Conservation (phyloP, 30 jellyfish, hydroid and myxozoan species). For the Aurelia aurita complex sp. Pacific region DNA sequence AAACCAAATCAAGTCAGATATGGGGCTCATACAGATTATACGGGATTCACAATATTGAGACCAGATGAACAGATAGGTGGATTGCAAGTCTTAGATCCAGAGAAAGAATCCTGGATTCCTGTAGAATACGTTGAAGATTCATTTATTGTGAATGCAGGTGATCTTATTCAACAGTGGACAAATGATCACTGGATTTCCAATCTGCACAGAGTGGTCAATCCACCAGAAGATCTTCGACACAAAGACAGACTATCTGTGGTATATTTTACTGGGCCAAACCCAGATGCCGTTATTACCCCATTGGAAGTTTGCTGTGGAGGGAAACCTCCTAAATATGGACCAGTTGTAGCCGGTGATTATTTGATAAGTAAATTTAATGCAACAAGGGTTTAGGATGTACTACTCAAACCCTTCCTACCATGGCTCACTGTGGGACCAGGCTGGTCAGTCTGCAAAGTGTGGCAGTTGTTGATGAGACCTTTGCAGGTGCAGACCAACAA, state of each 20-base stretch:
- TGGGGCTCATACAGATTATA: slow-evolving; percentile 8
- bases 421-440: too few relatives aligned
- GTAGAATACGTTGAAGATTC: slow-evolving; percentile 13
- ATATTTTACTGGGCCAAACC: slow-evolving; percentile 53
- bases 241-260: slow-evolving; percentile 46
- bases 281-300: slow-evolving; percentile 29
- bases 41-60: slow-evolving; percentile 36
- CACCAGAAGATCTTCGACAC: slow-evolving; percentile 20
- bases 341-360: slow-evolving; percentile 21
- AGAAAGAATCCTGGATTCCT: slow-evolving; percentile 36
- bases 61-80: slow-evolving; percentile 59
- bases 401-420: too few relatives aligned
- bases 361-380: not conserved
- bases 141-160: slow-evolving; percentile 49
- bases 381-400: not conserved
- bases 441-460: too few relatives aligned
- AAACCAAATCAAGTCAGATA: slow-evolving; percentile 36
- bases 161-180: slow-evolving; percentile 60
- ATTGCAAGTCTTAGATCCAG: slow-evolving; percentile 13
- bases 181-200: slow-evolving; percentile 65
- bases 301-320: slow-evolving; percentile 27
- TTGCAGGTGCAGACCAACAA: too few relatives aligned
- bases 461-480: too few relatives aligned
- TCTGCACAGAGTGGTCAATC: slow-evolving; percentile 57
- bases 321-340: slow-evolving; percentile 31